Evolutionary conservation across 2,797 vertebrate species (phyloP).

Genomic region (Sarcophilus harrisii): DNA sequence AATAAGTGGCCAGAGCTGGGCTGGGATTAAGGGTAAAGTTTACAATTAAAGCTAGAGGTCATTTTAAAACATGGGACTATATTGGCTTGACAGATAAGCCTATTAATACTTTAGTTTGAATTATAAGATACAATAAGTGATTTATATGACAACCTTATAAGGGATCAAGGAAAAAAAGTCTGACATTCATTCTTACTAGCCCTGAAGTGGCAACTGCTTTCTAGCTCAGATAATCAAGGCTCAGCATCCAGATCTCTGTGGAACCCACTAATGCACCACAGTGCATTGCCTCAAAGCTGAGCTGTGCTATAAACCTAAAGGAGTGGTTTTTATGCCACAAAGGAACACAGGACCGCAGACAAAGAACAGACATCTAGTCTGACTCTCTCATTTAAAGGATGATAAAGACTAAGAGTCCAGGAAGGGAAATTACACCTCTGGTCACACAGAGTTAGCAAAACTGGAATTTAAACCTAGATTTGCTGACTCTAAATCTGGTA

Average conservation of each 20-base stretch:
- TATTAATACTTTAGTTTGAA: not conserved
- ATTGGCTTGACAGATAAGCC: not conserved
- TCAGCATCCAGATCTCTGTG: not conserved
- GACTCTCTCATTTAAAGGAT: not conserved
- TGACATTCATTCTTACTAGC: too few relatives aligned
- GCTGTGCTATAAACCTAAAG: not conserved
- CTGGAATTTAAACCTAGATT: not conserved
- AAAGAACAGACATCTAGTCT: not conserved
- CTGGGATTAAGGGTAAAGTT: not conserved
- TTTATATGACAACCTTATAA: not conserved
- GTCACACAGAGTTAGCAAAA: not conserved
- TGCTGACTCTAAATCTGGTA: not conserved
- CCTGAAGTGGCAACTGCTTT: not conserved
- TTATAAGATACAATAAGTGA: not conserved
- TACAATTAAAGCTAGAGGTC: not conserved
- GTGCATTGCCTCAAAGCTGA: not conserved
- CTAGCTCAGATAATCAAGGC: not conserved
- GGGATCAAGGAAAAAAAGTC: too few relatives aligned
- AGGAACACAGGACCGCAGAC: not conserved
- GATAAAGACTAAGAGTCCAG: not conserved
- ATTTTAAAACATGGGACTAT: not conserved
- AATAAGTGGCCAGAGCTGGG: not conserved
- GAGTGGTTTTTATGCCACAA: not conserved
- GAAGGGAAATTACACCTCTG: not conserved
- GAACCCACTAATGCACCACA: not conserved